Conservation (phyloP, 1,140 invertebrate genomes). For the Aricia agestis region DNA sequence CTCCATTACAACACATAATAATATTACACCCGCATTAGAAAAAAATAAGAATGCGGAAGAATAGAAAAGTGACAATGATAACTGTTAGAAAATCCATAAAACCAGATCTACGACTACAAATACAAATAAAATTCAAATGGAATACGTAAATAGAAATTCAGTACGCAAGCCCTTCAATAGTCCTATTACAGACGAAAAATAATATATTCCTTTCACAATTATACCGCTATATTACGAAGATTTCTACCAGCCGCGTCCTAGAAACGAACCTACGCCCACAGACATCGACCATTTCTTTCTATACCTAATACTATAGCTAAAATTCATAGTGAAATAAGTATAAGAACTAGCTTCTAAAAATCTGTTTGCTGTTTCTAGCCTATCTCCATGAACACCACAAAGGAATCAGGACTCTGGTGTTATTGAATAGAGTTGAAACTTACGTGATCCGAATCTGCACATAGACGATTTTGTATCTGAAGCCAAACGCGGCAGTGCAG, state of each 20-base stretch:
- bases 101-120: too few species aligned
- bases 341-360: slow-evolving; percentile 73
- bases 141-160: not conserved
- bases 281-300: slow-evolving; percentile 68
- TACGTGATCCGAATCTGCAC: not conserved
- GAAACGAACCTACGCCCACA: slow-evolving; percentile 66
- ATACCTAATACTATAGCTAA: slow-evolving; percentile 72
- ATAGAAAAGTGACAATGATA: too few species aligned
- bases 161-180: not conserved
- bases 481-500: slow-evolving; percentile 56
- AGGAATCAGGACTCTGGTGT: slow-evolving; percentile 1
- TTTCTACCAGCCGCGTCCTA: slow-evolving; percentile 70
- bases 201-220: slow-evolving; percentile 31
- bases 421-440: not conserved
- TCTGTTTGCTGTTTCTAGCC: slow-evolving; percentile 26
- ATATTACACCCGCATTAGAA: too few species aligned
- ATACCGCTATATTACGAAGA: slow-evolving; percentile 46
- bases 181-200: slow-evolving; percentile 17
- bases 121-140: not conserved
- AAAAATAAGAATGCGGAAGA: too few species aligned
- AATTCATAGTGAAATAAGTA: slow-evolving; percentile 75
- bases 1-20: too few species aligned
- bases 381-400: not conserved
- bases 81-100: too few species aligned
- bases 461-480: slow-evolving; percentile 26